Conservation (phyloP, 2,113 vertebrate genomes). For the Oreochromis spilurus region DNA sequence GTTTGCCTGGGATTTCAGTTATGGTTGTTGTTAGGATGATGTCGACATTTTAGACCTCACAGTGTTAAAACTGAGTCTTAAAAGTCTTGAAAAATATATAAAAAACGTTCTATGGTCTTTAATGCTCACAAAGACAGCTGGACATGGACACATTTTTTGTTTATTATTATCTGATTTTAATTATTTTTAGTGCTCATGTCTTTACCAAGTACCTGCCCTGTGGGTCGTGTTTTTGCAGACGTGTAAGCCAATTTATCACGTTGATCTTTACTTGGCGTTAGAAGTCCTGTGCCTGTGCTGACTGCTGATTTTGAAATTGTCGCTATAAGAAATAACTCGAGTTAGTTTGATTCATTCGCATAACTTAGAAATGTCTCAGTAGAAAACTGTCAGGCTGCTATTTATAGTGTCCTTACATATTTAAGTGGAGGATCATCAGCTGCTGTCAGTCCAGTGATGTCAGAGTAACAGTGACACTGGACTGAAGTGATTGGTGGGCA, state of each 20-base stretch:
- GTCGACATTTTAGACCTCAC: not conserved
- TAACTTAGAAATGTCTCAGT: not conserved
- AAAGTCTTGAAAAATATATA: not conserved
- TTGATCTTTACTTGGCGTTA: not conserved
- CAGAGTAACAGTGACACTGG: not conserved
- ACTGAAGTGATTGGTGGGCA: conserved; percentile 21
- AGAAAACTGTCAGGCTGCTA: not conserved
- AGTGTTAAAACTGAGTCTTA: not conserved
- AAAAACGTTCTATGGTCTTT: not conserved
- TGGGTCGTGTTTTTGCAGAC: not conserved
- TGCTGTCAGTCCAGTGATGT: conserved; percentile 25
- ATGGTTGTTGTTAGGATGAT: fast-evolving
- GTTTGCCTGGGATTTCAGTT: not conserved
- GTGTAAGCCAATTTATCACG: not conserved
- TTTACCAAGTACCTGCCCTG: not conserved
- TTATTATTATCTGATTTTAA: not conserved
- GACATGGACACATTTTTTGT: not conserved
- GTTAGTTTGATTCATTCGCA: not conserved
- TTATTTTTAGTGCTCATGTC: not conserved
- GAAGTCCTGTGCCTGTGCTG: fast-evolving
- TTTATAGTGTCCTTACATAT: conserved; percentile 3
- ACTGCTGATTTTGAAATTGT: fast-evolving
- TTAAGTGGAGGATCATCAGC: not conserved
- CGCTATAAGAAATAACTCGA: not conserved
- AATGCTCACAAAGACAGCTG: not conserved